A percentile compares a stretch with the other conserved stretches of the same genome.
Conservation (phyloP, 2,113 vertebrate genomes). For the Dromaius novaehollandiae region DNA sequence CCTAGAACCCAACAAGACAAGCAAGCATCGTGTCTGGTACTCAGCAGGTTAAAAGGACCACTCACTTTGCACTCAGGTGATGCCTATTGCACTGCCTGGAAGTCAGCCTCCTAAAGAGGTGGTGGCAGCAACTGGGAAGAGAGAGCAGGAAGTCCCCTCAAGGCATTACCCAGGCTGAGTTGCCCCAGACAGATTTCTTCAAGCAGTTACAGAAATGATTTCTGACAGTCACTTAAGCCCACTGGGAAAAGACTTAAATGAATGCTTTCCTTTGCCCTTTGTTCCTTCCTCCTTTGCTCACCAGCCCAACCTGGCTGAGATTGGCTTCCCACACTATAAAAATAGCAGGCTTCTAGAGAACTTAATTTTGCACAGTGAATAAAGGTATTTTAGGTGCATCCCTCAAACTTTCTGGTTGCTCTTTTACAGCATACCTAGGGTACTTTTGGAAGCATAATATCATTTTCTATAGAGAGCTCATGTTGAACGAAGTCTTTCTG, state of each 20-base stretch:
- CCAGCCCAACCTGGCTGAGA: neutral
- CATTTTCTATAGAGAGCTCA: neutral
- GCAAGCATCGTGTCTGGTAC: neutral
- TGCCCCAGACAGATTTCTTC: neutral
- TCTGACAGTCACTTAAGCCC: neutral
- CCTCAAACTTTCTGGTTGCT: neutral
- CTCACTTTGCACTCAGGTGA: neutral
- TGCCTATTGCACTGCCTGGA: neutral
- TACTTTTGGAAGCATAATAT: neutral
- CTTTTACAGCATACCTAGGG: neutral
- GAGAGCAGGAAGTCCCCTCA: neutral
- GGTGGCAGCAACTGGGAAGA: neutral
- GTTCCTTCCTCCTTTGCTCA: neutral
- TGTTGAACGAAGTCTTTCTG: neutral
- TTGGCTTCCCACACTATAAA: neutral
- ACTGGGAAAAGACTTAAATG: neutral
- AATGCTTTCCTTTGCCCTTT: neutral
- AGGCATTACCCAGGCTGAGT: neutral
- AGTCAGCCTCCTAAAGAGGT: neutral
- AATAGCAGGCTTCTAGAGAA: neutral
- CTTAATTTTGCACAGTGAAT: neutral
- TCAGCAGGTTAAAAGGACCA: neutral
- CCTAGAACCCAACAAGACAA: neutral
- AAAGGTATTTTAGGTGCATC: neutral
- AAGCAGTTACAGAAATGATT: neutral